Conservation (phyloP, 2,113 vertebrate genomes). For the Pycnonotus jocosus region DNA sequence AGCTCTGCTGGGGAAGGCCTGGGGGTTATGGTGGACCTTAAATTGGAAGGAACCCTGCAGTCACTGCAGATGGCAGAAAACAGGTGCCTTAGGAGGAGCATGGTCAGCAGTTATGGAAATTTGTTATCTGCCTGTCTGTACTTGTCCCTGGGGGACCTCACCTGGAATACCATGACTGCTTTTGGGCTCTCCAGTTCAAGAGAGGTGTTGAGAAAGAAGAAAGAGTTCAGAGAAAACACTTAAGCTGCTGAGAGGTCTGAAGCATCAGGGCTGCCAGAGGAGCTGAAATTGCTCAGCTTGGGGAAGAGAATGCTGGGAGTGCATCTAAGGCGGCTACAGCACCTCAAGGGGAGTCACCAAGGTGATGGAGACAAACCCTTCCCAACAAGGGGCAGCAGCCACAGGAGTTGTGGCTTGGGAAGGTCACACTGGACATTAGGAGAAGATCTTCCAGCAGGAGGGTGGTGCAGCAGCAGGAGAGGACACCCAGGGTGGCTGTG, state of each 20-base stretch:
- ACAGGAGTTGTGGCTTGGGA: background rate
- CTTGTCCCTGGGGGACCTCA: fast-evolving
- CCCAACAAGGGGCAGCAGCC: background rate
- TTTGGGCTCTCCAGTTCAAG: background rate
- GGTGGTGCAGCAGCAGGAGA: background rate
- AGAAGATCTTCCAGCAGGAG: background rate
- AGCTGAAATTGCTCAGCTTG: background rate
- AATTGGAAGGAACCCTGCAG: background rate
- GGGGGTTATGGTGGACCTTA: background rate
- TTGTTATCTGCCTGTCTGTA: background rate
- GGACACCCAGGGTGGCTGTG: background rate
- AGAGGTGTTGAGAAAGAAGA: background rate
- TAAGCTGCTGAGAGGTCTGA: background rate
- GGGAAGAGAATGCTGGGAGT: background rate
- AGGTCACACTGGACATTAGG: background rate
- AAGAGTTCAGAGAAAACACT: background rate
- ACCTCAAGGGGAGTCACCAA: background rate
- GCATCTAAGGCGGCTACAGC: background rate
- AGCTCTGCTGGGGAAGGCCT: background rate
- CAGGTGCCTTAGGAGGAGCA: background rate
- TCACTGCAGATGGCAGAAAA: background rate
- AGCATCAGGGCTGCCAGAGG: background rate
- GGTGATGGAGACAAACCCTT: background rate
- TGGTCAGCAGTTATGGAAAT: background rate
- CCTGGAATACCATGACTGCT: background rate